Conservation (phyloP, 2,113 vertebrate species). For the Tetrao urogallus region DNA sequence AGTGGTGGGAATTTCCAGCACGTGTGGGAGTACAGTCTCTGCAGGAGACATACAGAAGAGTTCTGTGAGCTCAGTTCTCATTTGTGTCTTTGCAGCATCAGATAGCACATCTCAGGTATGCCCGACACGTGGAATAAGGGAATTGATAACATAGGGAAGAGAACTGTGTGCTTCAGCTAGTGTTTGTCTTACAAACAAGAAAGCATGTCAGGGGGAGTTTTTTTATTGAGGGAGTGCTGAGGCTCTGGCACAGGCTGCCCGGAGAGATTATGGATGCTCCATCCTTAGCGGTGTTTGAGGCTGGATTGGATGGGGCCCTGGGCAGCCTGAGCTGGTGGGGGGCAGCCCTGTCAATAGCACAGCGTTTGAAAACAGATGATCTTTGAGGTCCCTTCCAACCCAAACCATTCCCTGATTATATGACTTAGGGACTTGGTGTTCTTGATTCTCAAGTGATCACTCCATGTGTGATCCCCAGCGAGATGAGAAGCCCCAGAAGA, state of each 20-base stretch:
- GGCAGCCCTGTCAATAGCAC: too few relatives aligned
- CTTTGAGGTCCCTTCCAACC: too few relatives aligned
- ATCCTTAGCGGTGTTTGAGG: too few relatives aligned
- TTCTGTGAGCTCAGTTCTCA: neutral
- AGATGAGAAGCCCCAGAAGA: neutral
- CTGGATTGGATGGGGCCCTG: too few relatives aligned
- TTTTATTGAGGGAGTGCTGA: too few relatives aligned
- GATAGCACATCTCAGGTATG: neutral
- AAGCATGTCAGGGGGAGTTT: neutral
- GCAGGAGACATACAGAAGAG: neutral
- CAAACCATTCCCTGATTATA: too few relatives aligned
- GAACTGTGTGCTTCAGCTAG: neutral
- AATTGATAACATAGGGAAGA: neutral
- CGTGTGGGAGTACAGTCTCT: neutral
- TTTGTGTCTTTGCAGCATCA: neutral
- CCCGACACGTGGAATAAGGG: neutral
- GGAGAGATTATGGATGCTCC: too few relatives aligned
- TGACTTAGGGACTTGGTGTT: neutral
- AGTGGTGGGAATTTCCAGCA: neutral
- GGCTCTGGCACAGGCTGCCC: too few relatives aligned
- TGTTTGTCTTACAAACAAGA: neutral
- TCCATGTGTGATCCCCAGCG: neutral
- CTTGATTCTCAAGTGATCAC: neutral
- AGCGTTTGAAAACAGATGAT: too few relatives aligned
- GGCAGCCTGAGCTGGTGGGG: too few relatives aligned